Percentiles rank a stretch among this genome's conserved stretches.
phyloP scores from a whole-genome alignment of 2,797 vertebrate genomes.

The Nyctibius grandis region DNA sequence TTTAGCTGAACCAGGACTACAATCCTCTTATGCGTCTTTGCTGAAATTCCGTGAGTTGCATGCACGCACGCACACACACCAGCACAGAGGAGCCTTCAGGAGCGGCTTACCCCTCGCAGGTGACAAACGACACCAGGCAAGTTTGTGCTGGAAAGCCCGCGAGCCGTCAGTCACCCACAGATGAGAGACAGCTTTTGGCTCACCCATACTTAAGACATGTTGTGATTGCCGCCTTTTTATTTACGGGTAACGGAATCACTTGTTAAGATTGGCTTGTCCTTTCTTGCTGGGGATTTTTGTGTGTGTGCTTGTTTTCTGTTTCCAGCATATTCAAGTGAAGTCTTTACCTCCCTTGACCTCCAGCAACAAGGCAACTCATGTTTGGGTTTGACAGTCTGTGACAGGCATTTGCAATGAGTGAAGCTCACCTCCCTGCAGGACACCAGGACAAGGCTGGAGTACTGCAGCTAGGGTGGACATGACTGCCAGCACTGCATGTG shows the following conservation, averaged over 20 bases:
- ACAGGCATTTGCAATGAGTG: background rate
- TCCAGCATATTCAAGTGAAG: background rate
- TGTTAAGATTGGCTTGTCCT: slow-evolving; percentile 49
- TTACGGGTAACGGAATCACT: slow-evolving; percentile 19
- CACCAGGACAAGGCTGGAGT: background rate
- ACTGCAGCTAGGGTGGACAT: background rate
- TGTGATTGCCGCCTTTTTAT: slow-evolving; percentile 37
- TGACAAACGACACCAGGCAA: slow-evolving; percentile 43
- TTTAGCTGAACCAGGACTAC: slow-evolving; percentile 47
- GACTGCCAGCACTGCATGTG: background rate
- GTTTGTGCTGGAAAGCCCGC: slow-evolving; percentile 29
- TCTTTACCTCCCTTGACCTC: slow-evolving; percentile 53
- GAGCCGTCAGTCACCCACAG: slow-evolving; percentile 11
- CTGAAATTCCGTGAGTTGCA: slow-evolving; percentile 55
- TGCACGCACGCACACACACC: slow-evolving; percentile 42
- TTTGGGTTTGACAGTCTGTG: background rate
- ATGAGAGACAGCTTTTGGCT: background rate
- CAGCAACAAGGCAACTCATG: background rate
- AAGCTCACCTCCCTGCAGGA: background rate
- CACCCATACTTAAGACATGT: background rate
- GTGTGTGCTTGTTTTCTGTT: slow-evolving; percentile 22
- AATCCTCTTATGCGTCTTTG: slow-evolving; percentile 65
- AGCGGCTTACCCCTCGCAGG: background rate
- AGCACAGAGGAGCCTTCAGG: slow-evolving; percentile 58
- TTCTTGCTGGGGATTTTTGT: slow-evolving; percentile 56